Conservation (phyloP, 53 echinoderm and acorn worm genomes). For the Zoroaster sp. region DNA sequence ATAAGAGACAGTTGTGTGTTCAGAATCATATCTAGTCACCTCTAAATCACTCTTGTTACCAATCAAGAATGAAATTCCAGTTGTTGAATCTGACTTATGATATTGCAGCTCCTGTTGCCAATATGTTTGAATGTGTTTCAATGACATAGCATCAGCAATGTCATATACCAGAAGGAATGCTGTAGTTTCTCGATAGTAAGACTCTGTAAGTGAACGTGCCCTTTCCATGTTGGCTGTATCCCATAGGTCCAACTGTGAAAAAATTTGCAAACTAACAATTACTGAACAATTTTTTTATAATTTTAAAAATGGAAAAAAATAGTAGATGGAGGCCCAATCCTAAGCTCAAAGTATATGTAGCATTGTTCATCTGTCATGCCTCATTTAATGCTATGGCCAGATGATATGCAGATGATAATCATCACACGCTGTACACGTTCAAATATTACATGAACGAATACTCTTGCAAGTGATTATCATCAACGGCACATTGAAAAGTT, state of each 20-base stretch:
- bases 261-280: not conserved
- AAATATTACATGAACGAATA: no score
- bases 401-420: no score
- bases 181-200: slow-evolving; percentile 82
- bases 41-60: slow-evolving; percentile 89
- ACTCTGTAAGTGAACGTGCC: slow-evolving; percentile 86
- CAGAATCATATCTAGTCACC: slow-evolving; percentile 58
- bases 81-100: slow-evolving; percentile 53
- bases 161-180: slow-evolving; percentile 91
- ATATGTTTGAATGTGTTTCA: slow-evolving; percentile 65
- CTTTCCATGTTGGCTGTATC: slow-evolving; percentile 98
- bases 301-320: not conserved
- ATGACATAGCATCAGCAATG: slow-evolving; percentile 69
- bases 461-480: no score
- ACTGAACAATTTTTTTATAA: not conserved
- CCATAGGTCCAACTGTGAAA: slow-evolving; percentile 82
- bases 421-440: no score
- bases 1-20: slow-evolving; percentile 75
- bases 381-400: no score
- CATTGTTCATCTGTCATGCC: no score
- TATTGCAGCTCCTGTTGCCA: slow-evolving; percentile 71
- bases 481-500: no score
- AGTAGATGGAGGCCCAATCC: no score
- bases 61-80: slow-evolving; percentile 55
- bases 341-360: no score